These are phyloP conservation scores for Panulirus ornatus DNA, from an alignment of 1,140 invertebrate species.

Conservation along the genomic window DNA sequence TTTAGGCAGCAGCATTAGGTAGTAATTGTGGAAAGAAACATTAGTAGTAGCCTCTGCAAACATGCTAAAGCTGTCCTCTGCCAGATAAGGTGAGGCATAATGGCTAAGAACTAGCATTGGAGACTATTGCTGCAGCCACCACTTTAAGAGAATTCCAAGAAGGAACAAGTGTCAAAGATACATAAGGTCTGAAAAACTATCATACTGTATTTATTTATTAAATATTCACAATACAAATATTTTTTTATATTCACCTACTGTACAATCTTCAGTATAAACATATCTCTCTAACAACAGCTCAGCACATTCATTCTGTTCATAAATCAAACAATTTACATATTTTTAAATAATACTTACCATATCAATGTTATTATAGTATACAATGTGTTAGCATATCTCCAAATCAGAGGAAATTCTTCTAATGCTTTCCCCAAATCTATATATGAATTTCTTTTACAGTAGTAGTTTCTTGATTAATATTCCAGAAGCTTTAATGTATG, in stretches of 20 bases:
- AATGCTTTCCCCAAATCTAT: not conserved
- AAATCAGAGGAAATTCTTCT: not conserved
- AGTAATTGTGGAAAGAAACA: no score
- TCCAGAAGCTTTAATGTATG: not conserved
- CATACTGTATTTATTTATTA: conserved; percentile 41
- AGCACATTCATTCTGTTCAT: conserved; percentile 19
- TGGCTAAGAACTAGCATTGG: no score
- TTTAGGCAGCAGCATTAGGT: no score
- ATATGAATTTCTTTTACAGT: not conserved
- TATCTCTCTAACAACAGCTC: not conserved
- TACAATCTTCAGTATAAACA: conserved; percentile 41
- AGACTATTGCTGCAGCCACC: no score
- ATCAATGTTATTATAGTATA: not conserved
- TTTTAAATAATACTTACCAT: not conserved
- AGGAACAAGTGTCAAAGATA: no score
- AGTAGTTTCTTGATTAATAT: not conserved
- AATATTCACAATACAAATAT: conserved; percentile 52
- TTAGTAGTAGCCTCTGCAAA: no score
- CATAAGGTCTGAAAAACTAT: no score
- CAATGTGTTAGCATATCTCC: not conserved
- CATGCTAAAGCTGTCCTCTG: no score
- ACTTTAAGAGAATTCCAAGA: no score
- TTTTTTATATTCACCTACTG: conserved; percentile 9
- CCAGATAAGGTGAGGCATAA: no score
- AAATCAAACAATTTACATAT: not conserved